Evolutionary conservation across 1,140 invertebrate species (phyloP).

Genomic region (Drosophila takahashii): DNA sequence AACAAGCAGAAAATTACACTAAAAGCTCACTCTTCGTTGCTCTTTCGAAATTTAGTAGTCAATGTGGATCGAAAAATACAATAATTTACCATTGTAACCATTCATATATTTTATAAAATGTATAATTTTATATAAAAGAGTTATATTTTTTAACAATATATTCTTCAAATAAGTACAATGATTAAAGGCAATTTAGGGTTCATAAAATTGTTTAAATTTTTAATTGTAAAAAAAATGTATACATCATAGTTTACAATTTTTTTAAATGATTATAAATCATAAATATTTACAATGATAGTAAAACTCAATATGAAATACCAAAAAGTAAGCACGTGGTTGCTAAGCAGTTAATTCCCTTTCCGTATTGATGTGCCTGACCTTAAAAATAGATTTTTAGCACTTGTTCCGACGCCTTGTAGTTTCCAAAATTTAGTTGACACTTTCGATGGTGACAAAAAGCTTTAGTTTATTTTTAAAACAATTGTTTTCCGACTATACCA

Average conservation of each 20-base stretch:
- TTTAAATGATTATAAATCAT: not conserved
- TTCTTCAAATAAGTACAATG: no score
- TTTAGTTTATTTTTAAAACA: conserved; percentile 3
- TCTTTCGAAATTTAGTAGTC: conserved; percentile 7
- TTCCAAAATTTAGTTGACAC: conserved; percentile 5
- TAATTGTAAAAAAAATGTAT: no score
- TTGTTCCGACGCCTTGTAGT: not conserved
- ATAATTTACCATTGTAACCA: not conserved
- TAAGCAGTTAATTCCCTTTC: not conserved
- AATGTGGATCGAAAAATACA: not conserved
- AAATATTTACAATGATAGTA: no score
- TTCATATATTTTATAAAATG: not conserved
- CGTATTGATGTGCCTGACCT: not conserved
- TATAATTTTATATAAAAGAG: no score
- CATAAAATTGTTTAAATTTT: no score
- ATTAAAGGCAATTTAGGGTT: no score
- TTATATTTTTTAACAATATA: no score
- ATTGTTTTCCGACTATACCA: not conserved
- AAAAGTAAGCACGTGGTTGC: not conserved
- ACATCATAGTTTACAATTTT: not conserved
- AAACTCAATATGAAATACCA: not conserved
- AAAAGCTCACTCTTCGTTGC: conserved; percentile 2
- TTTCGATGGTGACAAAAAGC: not conserved
- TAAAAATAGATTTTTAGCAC: conserved; percentile 1
- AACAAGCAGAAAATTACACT: conserved; percentile 30